Base-by-base conservation (phyloP, 53 echinoderm and acorn worm species). In the Zoroaster sp. region DNA sequence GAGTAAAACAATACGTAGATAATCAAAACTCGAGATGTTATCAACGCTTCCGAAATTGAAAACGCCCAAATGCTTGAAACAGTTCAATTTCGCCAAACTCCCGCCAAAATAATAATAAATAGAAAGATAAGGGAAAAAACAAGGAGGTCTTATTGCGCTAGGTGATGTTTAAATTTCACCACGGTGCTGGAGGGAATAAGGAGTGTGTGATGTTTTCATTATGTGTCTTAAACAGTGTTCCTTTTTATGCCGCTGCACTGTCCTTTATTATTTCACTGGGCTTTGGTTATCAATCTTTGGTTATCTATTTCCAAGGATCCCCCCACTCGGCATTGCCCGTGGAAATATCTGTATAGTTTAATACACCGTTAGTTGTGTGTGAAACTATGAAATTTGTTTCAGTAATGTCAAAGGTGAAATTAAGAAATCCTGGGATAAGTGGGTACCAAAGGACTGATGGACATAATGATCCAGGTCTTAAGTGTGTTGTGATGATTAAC, bases 1-100 rank as follows among this genome's bases (percentile, higher is more conserved):
- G 45, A 14, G 49, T 76, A 76, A 76, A 76, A 76, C 76, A 76
- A 76, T 76, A 76, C 49, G 32, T 10, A 45, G 76, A 76, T 47
- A 76, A 76, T 32, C 34, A 46, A 32, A 45, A 76, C 46, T 76
- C 46, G 51, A 79, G 79, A 79, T 79, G 79, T 25, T 79, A 79
- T 79, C 79, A 55, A 37, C 39, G 37, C 55, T 36, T 79, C 40
- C 21, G 37, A 55, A 79, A 59, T 38, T 79, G 32, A 31, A 18
- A 33, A 77, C 51, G 30, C 79, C 79, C 79, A 44, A 21, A 79
- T 37, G 54, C 63, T 63, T 54, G 79, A 79, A 54, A 79, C 79
- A 79, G 79, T 63, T 53, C 63, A 59, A 39, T 63, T 79, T 54
- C 79, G 40, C 79, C 63, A 21, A 59, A 59, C 63, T 59, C 25